Evolutionary conservation across 2,113 vertebrate genomes (phyloP).

Genomic region (Hydrochoerus hydrochaeris): DNA sequence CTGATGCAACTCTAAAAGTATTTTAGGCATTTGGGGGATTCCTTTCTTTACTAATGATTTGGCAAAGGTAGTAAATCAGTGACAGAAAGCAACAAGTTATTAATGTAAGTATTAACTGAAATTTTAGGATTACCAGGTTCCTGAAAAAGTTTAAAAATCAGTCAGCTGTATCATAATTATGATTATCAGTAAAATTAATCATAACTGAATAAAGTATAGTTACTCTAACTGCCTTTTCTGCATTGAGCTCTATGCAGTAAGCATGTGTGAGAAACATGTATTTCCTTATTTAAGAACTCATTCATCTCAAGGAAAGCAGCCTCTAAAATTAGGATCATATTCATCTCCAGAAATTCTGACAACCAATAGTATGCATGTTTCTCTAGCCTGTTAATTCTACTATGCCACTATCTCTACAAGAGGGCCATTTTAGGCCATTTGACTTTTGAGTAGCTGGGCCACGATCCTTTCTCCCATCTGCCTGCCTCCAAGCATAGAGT

Average conservation of each 20-base stretch:
- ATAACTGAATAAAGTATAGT: neutral
- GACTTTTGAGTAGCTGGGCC: neutral
- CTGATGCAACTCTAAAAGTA: constrained; percentile 22
- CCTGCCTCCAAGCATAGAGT: neutral
- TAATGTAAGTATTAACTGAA: neutral
- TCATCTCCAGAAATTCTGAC: neutral
- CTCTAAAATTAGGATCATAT: neutral
- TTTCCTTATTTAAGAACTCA: neutral
- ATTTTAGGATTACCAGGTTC: neutral
- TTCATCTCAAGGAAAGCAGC: neutral
- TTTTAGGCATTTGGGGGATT: constrained; percentile 25
- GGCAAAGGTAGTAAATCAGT: neutral
- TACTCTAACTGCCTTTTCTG: neutral
- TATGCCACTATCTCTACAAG: neutral
- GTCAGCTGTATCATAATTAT: neutral
- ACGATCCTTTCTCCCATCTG: neutral
- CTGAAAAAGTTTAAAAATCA: neutral
- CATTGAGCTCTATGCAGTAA: neutral
- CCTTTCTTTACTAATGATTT: neutral
- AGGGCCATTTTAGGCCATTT: neutral
- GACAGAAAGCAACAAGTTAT: neutral
- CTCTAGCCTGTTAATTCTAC: neutral
- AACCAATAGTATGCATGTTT: neutral
- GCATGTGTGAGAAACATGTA: neutral
- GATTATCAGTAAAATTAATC: neutral